Percentiles rank a stretch among this genome's conserved stretches.
Conservation (phyloP, 1,140 invertebrate species). For the Pseudomyrmex flavicornis region DNA sequence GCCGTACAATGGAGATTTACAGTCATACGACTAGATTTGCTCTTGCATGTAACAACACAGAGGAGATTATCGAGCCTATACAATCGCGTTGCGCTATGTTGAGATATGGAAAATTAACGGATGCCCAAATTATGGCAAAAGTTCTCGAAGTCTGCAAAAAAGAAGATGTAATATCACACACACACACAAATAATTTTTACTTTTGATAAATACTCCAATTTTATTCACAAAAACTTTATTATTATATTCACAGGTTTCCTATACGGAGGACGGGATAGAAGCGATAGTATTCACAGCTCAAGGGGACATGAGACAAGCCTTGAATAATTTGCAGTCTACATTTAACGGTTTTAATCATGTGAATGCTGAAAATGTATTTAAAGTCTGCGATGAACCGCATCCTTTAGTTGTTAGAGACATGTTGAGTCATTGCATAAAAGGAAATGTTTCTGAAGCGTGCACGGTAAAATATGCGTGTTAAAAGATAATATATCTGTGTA, state of each 20-base stretch:
- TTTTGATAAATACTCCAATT: background rate
- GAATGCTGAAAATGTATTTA: constrained; percentile 98
- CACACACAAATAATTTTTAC: background rate
- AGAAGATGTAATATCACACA: constrained; percentile 87
- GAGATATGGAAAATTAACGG: constrained; percentile 95
- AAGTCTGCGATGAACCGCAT: constrained; percentile 99
- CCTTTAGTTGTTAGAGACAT: constrained; percentile 97
- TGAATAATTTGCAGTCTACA: constrained; percentile 99
- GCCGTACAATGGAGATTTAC: constrained; percentile 99
- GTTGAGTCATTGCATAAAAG: constrained; percentile 93
- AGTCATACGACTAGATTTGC: constrained; percentile 99
- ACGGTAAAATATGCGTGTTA: constrained; percentile 85
- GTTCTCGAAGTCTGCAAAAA: constrained; percentile 90
- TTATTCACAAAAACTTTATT: constrained; percentile 14
- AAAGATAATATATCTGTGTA: constrained; percentile 2
- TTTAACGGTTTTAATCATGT: constrained; percentile 97
- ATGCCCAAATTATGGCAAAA: constrained; percentile 95
- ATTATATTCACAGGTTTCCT: constrained; percentile 86
- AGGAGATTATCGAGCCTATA: constrained; percentile 99
- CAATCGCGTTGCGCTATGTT: constrained; percentile 99
- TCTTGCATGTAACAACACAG: constrained; percentile 98
- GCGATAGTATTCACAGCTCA: constrained; percentile 99
- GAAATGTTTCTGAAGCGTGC: constrained; percentile 95
- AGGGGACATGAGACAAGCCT: constrained; percentile 98
- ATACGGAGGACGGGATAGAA: constrained; percentile 97